Conservation (phyloP, 2,888 invertebrate species). For the Cosmorhoe ocellata region DNA sequence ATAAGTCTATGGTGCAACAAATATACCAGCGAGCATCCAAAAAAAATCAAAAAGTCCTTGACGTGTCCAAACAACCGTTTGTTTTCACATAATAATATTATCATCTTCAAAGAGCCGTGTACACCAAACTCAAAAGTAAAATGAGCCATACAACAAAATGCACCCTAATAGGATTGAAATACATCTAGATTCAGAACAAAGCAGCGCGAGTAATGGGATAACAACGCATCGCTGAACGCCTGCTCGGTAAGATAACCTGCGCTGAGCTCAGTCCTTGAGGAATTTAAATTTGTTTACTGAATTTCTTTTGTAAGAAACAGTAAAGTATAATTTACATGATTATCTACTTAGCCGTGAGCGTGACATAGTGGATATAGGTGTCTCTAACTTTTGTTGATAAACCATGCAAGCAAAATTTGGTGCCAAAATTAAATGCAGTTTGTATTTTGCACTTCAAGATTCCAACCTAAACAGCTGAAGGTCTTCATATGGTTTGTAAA, state of each 20-base stretch:
- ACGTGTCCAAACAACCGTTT: neutral
- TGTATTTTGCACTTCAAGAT: no score
- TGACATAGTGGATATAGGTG: no score
- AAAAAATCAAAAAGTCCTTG: neutral
- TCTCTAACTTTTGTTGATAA: no score
- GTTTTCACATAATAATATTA: neutral
- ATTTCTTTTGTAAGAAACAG: neutral
- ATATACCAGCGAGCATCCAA: neutral
- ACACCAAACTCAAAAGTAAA: neutral
- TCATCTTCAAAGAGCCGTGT: neutral
- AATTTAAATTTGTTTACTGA: conserved; percentile 4
- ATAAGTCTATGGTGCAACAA: no score
- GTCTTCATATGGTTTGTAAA: no score
- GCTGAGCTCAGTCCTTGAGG: conserved; percentile 4
- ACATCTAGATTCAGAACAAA: conserved; percentile 21
- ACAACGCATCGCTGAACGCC: conserved; percentile 22
- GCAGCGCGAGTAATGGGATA: conserved; percentile 22
- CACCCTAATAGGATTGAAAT: conserved; percentile 14
- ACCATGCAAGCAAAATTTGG: no score
- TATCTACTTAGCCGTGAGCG: no score
- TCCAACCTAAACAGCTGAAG: no score
- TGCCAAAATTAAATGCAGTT: no score
- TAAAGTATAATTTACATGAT: neutral
- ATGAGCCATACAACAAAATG: neutral
- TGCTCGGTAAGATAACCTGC: conserved; percentile 20